These are phyloP conservation scores for Sericinus montela DNA, from an alignment of 2,888 invertebrate genomes.

Conservation along the genomic window DNA sequence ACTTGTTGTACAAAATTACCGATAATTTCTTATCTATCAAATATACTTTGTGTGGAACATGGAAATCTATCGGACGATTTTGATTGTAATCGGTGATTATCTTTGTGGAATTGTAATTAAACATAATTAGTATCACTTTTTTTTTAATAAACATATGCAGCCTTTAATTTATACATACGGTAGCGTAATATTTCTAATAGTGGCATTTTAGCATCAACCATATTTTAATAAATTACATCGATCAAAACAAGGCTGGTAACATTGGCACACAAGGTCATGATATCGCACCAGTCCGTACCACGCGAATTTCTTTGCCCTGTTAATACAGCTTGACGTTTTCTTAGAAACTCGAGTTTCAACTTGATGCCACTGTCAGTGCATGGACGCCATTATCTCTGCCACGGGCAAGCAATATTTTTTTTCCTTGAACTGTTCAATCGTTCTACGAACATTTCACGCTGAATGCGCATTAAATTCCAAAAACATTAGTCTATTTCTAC, in stretches of 20 bases:
- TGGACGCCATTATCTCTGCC: slow-evolving; percentile 8
- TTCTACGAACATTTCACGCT: slow-evolving; percentile 8
- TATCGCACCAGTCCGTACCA: slow-evolving; percentile 74
- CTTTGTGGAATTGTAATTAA: no score
- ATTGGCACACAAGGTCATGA: slow-evolving; percentile 58
- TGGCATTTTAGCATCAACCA: slow-evolving; percentile 21
- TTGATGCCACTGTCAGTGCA: slow-evolving; percentile 8
- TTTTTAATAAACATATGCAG: no score
- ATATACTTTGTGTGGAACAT: no score
- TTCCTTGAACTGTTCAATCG: slow-evolving; percentile 11
- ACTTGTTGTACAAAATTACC: neutral
- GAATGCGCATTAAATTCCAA: neutral
- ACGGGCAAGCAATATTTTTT: slow-evolving; percentile 5
- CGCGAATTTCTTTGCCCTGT: slow-evolving; percentile 37
- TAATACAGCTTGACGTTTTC: slow-evolving; percentile 20
- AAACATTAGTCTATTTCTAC: neutral
- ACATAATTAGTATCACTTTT: no score
- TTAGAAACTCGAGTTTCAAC: slow-evolving; percentile 21
- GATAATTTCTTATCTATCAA: no score
- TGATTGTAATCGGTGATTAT: no score
- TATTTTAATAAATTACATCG: slow-evolving; percentile 44
- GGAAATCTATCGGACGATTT: no score
- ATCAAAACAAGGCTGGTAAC: slow-evolving; percentile 50
- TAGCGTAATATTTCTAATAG: slow-evolving; percentile 9
- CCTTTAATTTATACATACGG: no score